Conservation (phyloP, 2,888 invertebrate genomes). For the Himalopsyche tibetana region DNA sequence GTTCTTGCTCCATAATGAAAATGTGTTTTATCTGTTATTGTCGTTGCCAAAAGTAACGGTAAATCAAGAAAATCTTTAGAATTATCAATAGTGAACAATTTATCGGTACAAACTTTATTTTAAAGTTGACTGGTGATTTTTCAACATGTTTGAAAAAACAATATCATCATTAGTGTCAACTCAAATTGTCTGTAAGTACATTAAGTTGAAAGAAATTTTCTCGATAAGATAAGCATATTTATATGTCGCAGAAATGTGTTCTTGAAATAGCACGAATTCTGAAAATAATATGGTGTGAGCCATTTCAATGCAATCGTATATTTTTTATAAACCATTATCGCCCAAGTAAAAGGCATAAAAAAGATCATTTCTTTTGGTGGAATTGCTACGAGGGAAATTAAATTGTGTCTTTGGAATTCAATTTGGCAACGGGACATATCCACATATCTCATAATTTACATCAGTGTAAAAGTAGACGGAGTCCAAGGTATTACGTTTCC, state of each 20-base stretch:
- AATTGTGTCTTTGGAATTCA: constrained; percentile 34
- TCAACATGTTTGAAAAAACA: too few species aligned
- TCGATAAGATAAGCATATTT: background rate
- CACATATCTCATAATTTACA: constrained; percentile 6
- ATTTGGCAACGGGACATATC: background rate
- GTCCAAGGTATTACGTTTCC: constrained; percentile 3
- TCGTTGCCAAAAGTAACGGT: too few species aligned
- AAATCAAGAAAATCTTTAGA: too few species aligned
- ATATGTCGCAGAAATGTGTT: background rate
- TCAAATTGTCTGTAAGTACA: background rate
- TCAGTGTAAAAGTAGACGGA: constrained; percentile 5
- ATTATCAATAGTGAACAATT: too few species aligned
- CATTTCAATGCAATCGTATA: constrained; percentile 20
- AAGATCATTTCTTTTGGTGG: constrained; percentile 19
- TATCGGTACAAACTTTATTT: too few species aligned
- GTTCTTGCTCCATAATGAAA: too few species aligned
- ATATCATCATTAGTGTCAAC: too few species aligned
- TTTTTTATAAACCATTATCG: constrained; percentile 26
- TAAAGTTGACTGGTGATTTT: too few species aligned
- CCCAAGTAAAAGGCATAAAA: constrained; percentile 6
- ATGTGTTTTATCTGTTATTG: too few species aligned
- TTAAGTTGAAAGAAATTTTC: background rate
- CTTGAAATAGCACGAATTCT: background rate
- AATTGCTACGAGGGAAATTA: constrained; percentile 26
- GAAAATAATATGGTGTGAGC: background rate